Base-by-base conservation (phyloP, 2,888 invertebrate species). In the Sarcophaga caerulescens region DNA sequence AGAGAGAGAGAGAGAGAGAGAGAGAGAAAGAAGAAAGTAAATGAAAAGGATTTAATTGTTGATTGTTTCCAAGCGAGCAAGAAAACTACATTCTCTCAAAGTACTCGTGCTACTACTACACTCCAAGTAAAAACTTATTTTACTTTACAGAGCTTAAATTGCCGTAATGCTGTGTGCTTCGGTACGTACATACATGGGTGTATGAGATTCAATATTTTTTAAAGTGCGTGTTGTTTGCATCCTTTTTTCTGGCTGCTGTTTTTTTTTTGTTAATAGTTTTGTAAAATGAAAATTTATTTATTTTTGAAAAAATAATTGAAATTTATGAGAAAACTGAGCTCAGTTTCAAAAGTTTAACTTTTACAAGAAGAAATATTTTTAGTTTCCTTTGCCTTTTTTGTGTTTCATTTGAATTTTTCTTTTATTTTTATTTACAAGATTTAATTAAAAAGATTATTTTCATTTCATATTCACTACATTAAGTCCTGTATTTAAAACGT, bases 41-140 rank as follows among this genome's bases (percentile, higher is more conserved):
- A 52, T 14, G 52, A 52, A 52, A 52, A 52, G 52, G 52, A 52
- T 52, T 81, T 81, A 84, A 84, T 81, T 84, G 79, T 66, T 84
- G 65, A 83, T 73, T 78, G 83, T 83, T 83, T 73, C 21, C 12
- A 59, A 60, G n/a, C 35, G n/a, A n/a, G n/a, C 59, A 60, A 45
- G 17, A 1, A 63, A 63, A 65, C 35, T 52, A 65, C 52, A 35
- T 35, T 10, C 35, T 10, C 8, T 35, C 2, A 0, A 8, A 35
- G 35, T 35, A 10, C 35, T 35, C 35, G 35, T 35, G 10, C 35
- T 35, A 0, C 35, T 35, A 0, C 35, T 8, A 35, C 35, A 8
- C 35, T 35, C 10, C 8, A 35, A 35, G 35, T 35, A 35, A 35
- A 35, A 35, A 35, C 35, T 35, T 4, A 35, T 35, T 35, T 35